A percentile compares a stretch with the other conserved stretches of the same genome.
Evolutionary conservation across 2,113 vertebrate species (phyloP).

Genomic region (Girardinichthys multiradiatus): DNA sequence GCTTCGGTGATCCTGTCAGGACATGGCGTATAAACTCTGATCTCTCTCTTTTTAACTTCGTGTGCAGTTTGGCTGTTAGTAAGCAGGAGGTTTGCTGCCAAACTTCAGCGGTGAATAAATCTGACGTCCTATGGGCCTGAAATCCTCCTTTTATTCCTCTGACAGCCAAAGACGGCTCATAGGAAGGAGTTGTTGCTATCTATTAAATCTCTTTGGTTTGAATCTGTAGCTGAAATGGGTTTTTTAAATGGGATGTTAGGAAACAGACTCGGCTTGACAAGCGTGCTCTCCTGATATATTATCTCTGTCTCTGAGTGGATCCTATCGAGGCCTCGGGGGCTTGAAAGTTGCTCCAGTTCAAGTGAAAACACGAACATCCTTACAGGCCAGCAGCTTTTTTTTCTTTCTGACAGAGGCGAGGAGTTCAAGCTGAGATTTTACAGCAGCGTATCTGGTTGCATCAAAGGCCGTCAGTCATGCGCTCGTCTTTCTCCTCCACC

Average conservation of each 20-base stretch:
- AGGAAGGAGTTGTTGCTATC: not conserved
- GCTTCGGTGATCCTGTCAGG: constrained; percentile 36
- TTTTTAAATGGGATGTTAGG: constrained; percentile 13
- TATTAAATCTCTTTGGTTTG: constrained; percentile 2
- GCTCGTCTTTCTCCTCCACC: constrained; percentile 58
- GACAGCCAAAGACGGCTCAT: not conserved
- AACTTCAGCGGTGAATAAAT: constrained; percentile 9
- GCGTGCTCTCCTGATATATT: constrained; percentile 23
- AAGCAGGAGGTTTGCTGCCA: constrained; percentile 3
- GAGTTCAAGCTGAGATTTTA: constrained; percentile 45
- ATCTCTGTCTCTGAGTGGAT: constrained; percentile 27
- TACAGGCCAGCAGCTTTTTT: not conserved
- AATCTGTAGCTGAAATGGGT: not conserved
- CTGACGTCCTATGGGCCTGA: not conserved
- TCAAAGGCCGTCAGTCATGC: constrained; percentile 65
- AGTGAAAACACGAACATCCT: constrained; percentile 65
- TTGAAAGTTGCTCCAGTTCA: constrained; percentile 57
- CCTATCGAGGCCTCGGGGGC: constrained; percentile 51
- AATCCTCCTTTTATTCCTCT: constrained; percentile 1
- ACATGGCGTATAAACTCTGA: constrained; percentile 24
- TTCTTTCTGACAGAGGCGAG: constrained; percentile 25
- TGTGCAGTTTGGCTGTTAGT: not conserved
- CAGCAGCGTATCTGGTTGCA: constrained; percentile 60
- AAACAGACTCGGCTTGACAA: constrained; percentile 7
- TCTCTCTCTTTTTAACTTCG: constrained; percentile 9